A percentile compares a stretch with the other conserved stretches of the same genome.
phyloP scores from a whole-genome alignment of 2,113 vertebrate species.

The Isichthys henryi region DNA sequence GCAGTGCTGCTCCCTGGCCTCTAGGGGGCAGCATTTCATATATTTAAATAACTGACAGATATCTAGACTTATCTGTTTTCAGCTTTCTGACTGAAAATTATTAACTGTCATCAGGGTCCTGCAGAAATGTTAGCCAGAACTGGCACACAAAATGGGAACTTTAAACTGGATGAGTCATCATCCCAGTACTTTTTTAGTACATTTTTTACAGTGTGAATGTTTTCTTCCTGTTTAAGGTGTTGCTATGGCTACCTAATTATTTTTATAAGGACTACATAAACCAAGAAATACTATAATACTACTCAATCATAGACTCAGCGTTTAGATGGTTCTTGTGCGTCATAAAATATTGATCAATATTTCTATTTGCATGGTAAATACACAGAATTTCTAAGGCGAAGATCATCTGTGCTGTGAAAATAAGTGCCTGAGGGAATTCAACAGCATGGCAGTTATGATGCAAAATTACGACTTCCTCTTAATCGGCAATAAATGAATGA shows the following conservation, averaged over 20 bases:
- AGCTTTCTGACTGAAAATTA: not conserved
- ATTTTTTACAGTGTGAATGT: not conserved
- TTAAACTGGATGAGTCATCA: not conserved
- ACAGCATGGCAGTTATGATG: not conserved
- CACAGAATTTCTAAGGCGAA: not conserved
- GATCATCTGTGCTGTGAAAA: not conserved
- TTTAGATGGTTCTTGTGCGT: not conserved
- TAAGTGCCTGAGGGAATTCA: not conserved
- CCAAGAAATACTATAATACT: not conserved
- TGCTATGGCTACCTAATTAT: not conserved
- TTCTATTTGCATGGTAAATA: not conserved
- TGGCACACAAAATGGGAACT: not conserved
- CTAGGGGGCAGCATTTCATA: not conserved
- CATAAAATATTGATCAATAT: not conserved
- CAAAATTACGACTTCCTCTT: not conserved
- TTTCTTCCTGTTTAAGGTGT: not conserved
- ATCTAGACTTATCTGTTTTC: not conserved
- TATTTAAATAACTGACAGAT: not conserved
- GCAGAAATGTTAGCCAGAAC: not conserved
- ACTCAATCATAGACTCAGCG: not conserved
- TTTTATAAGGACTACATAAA: not conserved
- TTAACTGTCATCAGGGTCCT: not conserved
- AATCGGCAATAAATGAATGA: not conserved
- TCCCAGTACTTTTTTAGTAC: not conserved
- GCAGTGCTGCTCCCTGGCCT: not conserved